Conservation (phyloP, 2,888 invertebrate species). For the Dynastes tityus region DNA sequence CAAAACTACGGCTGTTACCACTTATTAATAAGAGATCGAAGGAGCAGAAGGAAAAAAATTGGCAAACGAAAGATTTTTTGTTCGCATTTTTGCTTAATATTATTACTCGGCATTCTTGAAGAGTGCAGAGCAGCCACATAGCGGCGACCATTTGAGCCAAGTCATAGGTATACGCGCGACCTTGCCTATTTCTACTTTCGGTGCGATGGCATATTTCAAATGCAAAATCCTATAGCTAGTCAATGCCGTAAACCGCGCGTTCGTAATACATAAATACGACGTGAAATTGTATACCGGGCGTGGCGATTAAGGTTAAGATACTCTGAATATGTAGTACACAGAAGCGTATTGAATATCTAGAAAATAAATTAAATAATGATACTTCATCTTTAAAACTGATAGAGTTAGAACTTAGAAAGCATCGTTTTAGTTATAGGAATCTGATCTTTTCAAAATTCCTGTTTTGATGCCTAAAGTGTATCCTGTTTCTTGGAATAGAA, state of each 20-base stretch:
- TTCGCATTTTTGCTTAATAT: constrained; percentile 46
- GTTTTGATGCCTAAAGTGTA: no score
- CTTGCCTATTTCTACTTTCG: constrained; percentile 43
- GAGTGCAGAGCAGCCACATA: constrained; percentile 12
- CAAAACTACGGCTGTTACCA: not conserved
- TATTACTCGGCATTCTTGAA: constrained; percentile 43
- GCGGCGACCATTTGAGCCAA: constrained; percentile 7
- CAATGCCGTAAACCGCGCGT: constrained; percentile 26
- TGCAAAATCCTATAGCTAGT: constrained; percentile 25
- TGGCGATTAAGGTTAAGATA: not conserved
- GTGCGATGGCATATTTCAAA: constrained; percentile 33
- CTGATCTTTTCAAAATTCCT: no score
- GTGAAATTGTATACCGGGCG: not conserved
- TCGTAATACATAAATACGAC: not conserved
- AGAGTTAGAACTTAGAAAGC: no score
- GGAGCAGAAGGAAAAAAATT: constrained; percentile 9
- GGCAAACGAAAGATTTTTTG: constrained; percentile 38
- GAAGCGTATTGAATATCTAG: no score
- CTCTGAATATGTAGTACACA: no score
- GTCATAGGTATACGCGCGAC: constrained; percentile 16
- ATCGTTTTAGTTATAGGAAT: no score
- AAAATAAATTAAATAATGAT: no score
- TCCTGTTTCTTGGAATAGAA: no score
- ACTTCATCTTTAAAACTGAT: no score
- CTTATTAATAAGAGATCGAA: constrained; percentile 18